A percentile compares a stretch with the other conserved stretches of the same genome.
These are phyloP conservation scores for Anoplius nigerrimus DNA, from an alignment of 2,888 invertebrate genomes.

Conservation along the genomic window DNA sequence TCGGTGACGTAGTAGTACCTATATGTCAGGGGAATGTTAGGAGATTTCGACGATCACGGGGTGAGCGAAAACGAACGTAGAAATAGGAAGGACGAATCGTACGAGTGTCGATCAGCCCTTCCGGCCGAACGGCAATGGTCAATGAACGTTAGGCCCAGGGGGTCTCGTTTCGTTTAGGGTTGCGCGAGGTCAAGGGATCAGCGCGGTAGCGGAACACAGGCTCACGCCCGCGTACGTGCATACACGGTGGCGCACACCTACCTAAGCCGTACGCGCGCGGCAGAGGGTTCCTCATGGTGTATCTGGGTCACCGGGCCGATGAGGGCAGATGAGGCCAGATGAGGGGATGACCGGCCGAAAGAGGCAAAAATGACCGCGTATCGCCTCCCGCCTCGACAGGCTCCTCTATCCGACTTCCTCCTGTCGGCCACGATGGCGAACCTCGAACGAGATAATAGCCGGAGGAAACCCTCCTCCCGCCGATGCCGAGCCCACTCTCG, in stretches of 20 bases:
- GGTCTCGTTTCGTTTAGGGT: conserved; percentile 62
- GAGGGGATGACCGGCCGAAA: conserved; percentile 69
- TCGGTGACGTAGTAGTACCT: too few species aligned
- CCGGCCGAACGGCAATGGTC: conserved; percentile 38
- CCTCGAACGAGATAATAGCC: conserved; percentile 70
- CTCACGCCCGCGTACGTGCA: conserved; percentile 17
- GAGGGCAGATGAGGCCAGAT: conserved; percentile 70
- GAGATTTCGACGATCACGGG: neutral
- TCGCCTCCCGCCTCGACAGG: conserved; percentile 28
- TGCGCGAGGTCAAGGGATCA: conserved; percentile 70
- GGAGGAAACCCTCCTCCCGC: conserved; percentile 10
- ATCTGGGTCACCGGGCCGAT: conserved; percentile 74
- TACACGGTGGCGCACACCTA: conserved; percentile 38
- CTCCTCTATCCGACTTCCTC: conserved; percentile 26
- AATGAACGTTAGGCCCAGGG: conserved; percentile 55
- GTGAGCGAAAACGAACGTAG: neutral
- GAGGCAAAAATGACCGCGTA: conserved; percentile 47
- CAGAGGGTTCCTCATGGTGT: conserved; percentile 59
- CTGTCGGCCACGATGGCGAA: conserved; percentile 55
- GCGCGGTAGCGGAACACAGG: conserved; percentile 53
- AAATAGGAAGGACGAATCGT: conserved; percentile 17
- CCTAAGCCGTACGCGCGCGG: conserved; percentile 37
- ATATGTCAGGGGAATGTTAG: too few species aligned
- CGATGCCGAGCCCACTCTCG: neutral
- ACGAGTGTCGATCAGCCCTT: conserved; percentile 14